Percentiles rank a stretch among this genome's conserved stretches.
Conservation (phyloP, 2,797 vertebrate genomes). For the Capromys pilorides region DNA sequence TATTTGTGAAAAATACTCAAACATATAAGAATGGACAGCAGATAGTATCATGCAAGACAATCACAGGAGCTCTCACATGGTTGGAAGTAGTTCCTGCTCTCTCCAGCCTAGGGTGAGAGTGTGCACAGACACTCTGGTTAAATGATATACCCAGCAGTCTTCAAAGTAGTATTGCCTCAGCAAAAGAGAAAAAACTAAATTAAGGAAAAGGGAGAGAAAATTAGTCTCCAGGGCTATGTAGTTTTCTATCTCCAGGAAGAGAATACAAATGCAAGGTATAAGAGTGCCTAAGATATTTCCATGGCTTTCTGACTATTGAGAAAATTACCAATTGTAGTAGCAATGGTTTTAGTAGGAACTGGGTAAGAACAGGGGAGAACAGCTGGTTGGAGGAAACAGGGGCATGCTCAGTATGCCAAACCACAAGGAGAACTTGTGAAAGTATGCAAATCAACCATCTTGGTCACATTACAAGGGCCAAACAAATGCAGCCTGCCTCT, state of each 20-base stretch:
- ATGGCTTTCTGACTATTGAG: not conserved
- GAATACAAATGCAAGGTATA: not conserved
- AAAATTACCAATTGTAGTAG: not conserved
- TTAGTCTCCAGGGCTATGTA: not conserved
- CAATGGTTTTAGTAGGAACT: not conserved
- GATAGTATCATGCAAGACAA: not conserved
- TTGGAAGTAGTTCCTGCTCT: not conserved
- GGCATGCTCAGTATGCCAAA: not conserved
- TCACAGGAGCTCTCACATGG: not conserved
- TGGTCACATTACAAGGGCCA: not conserved
- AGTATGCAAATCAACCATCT: not conserved
- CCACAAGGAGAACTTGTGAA: not conserved
- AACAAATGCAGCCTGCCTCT: not conserved
- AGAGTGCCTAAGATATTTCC: conserved; percentile 10
- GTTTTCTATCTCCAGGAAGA: not conserved
- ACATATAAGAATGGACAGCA: not conserved
- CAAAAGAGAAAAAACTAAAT: not conserved
- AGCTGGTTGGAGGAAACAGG: not conserved
- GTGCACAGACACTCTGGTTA: not conserved
- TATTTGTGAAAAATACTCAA: not conserved
- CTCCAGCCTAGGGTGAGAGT: accelerated
- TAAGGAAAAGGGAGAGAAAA: not conserved
- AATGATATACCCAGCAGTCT: not conserved
- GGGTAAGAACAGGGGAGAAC: not conserved
- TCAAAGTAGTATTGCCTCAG: not conserved